These are phyloP conservation scores for Acanthosoma haemorrhoidale DNA, from an alignment of 2,888 invertebrate genomes.

Conservation along the genomic window DNA sequence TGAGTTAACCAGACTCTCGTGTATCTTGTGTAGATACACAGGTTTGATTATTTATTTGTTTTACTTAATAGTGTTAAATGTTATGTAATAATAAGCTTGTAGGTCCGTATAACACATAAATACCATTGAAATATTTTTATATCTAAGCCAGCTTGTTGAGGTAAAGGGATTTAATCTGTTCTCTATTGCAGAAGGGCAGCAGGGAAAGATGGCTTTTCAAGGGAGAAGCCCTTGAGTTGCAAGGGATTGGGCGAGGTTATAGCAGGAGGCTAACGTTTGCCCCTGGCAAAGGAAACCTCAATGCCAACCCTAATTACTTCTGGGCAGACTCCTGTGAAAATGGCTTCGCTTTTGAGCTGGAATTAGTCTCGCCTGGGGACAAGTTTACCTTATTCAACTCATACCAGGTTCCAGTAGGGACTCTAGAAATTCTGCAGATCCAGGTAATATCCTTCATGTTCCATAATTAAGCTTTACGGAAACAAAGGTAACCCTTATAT, in stretches of 20 bases:
- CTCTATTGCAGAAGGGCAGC: slow-evolving; percentile 41
- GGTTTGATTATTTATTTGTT: too few species aligned
- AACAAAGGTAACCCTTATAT: slow-evolving; percentile 28
- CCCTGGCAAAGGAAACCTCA: slow-evolving; percentile 51
- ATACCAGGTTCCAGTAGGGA: slow-evolving; percentile 62
- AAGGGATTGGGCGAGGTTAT: slow-evolving; percentile 67
- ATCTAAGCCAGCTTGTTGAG: too few species aligned
- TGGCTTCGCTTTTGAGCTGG: slow-evolving; percentile 67
- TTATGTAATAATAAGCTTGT: not conserved
- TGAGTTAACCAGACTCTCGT: too few species aligned
- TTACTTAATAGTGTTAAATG: too few species aligned
- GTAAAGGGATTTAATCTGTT: slow-evolving; percentile 38
- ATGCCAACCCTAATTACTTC: slow-evolving; percentile 66
- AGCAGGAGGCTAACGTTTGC: slow-evolving; percentile 68
- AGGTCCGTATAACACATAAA: not conserved
- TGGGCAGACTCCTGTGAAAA: slow-evolving; percentile 71
- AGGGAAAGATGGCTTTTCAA: slow-evolving; percentile 51
- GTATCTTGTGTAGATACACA: too few species aligned
- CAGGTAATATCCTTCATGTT: slow-evolving; percentile 52
- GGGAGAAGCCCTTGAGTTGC: slow-evolving; percentile 60
- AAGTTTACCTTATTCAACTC: slow-evolving; percentile 67
- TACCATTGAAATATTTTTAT: too few species aligned
- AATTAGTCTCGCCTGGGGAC: slow-evolving; percentile 61
- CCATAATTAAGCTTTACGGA: not conserved
- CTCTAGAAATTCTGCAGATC: slow-evolving; percentile 59